phyloP scores from a whole-genome alignment of 2,113 vertebrate genomes.

The Phocoena phocoena region DNA sequence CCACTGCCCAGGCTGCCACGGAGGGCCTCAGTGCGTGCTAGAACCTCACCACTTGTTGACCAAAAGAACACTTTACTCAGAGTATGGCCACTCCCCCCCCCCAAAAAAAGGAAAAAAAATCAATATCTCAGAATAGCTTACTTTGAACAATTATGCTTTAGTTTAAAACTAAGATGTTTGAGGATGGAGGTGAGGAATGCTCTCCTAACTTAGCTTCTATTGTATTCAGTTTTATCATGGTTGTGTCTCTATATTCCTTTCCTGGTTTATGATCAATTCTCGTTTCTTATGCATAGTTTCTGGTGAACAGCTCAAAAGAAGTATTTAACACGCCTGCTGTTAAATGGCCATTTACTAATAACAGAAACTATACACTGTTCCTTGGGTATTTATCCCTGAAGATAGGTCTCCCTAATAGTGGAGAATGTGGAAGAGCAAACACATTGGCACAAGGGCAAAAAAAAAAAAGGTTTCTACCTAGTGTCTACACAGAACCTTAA shows the following conservation, averaged over 20 bases:
- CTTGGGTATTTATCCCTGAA: background rate
- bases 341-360: background rate
- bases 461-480: background rate
- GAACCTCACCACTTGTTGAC: slow-evolving; percentile 59
- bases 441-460: background rate
- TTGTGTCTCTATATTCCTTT: background rate
- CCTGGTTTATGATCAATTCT: slow-evolving; percentile 7
- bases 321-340: background rate
- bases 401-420: background rate
- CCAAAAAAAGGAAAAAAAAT: accelerated
- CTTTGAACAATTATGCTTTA: slow-evolving; percentile 47
- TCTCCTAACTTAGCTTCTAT: background rate
- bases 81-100: background rate
- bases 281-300: background rate
- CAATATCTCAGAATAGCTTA: slow-evolving; percentile 50
- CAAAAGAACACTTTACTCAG: background rate
- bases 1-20: slow-evolving; percentile 69
- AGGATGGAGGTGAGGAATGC: background rate
- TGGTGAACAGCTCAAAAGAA: background rate
- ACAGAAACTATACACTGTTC: background rate
- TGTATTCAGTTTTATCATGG: background rate
- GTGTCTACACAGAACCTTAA: background rate
- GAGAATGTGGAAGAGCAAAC: background rate
- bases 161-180: slow-evolving; percentile 61
- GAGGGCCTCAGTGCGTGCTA: slow-evolving; percentile 40